phyloP scores from a whole-genome alignment of 2,888 invertebrate genomes.

The Fragum whitleyi region DNA sequence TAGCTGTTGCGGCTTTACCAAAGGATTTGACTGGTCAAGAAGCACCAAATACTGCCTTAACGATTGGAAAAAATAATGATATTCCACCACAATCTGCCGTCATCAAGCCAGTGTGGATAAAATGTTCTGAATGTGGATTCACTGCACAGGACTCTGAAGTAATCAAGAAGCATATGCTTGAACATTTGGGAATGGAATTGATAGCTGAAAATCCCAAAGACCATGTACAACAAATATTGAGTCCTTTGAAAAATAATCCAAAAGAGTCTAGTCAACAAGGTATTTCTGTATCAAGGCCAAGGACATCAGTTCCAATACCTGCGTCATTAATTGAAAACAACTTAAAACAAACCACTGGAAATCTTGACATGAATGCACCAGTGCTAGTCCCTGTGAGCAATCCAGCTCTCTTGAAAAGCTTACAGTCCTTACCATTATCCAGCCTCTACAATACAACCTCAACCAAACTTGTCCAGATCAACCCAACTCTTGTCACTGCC shows the following conservation, averaged over 20 bases:
- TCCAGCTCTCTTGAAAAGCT: slow-evolving; percentile 35
- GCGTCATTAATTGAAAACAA: slow-evolving; percentile 35
- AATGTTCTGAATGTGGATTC: slow-evolving; percentile 83
- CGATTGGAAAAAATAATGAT: slow-evolving; percentile 24
- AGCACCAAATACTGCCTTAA: slow-evolving; percentile 33
- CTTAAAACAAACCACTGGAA: slow-evolving; percentile 39
- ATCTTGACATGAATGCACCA: slow-evolving; percentile 54
- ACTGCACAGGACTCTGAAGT: slow-evolving; percentile 73
- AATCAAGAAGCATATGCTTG: slow-evolving; percentile 80
- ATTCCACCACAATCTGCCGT: slow-evolving; percentile 42
- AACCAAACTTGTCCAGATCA: slow-evolving; percentile 1
- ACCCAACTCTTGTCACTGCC: not conserved
- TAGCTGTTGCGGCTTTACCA: slow-evolving; percentile 48
- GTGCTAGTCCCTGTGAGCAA: slow-evolving; percentile 59
- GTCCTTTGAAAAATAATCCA: not conserved
- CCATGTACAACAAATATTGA: slow-evolving; percentile 7
- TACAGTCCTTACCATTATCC: slow-evolving; percentile 16
- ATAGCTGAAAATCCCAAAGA: not conserved
- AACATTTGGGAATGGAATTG: slow-evolving; percentile 67
- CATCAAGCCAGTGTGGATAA: slow-evolving; percentile 74
- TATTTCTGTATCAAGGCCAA: slow-evolving; percentile 45
- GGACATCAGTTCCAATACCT: slow-evolving; percentile 40
- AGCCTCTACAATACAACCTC: not conserved
- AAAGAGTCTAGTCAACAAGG: slow-evolving; percentile 8
- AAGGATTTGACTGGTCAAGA: slow-evolving; percentile 11